Conservation (phyloP, 2,888 invertebrate genomes). For the Tridacna gigas region DNA sequence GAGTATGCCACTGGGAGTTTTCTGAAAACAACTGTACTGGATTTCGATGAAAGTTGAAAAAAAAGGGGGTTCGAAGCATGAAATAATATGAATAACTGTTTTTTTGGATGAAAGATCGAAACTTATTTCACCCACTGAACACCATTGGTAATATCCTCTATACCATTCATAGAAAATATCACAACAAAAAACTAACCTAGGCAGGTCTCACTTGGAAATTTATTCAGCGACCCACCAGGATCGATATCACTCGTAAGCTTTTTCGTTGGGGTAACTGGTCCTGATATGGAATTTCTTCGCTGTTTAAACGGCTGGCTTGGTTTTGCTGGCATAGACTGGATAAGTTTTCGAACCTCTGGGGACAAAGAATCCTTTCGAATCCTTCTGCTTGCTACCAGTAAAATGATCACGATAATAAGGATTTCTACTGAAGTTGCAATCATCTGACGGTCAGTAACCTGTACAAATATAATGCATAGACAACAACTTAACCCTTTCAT, state of each 20-base stretch:
- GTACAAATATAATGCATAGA: constrained; percentile 3
- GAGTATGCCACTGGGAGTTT: too few relatives aligned
- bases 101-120: too few relatives aligned
- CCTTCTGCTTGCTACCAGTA: constrained; percentile 61
- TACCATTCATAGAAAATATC: too few relatives aligned
- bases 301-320: constrained; percentile 35
- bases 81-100: too few relatives aligned
- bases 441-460: constrained; percentile 74
- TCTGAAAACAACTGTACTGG: too few relatives aligned
- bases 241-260: constrained; percentile 41
- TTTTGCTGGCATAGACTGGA: constrained; percentile 64
- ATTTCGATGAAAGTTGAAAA: too few relatives aligned
- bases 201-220: constrained; percentile 71
- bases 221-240: constrained; percentile 56
- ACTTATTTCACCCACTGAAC: too few relatives aligned
- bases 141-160: too few relatives aligned
- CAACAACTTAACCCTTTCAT: too few relatives aligned
- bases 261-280: constrained; percentile 60
- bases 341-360: constrained; percentile 63
- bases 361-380: constrained; percentile 46
- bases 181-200: constrained; percentile 60
- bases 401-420: constrained; percentile 60
- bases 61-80: too few relatives aligned
- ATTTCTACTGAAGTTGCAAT: constrained; percentile 70
- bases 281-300: constrained; percentile 70